Percentiles rank a stretch among this genome's conserved stretches.
Evolutionary conservation across 2,113 vertebrate species (phyloP).

Genomic region (Poeciliopsis prolifica): DNA sequence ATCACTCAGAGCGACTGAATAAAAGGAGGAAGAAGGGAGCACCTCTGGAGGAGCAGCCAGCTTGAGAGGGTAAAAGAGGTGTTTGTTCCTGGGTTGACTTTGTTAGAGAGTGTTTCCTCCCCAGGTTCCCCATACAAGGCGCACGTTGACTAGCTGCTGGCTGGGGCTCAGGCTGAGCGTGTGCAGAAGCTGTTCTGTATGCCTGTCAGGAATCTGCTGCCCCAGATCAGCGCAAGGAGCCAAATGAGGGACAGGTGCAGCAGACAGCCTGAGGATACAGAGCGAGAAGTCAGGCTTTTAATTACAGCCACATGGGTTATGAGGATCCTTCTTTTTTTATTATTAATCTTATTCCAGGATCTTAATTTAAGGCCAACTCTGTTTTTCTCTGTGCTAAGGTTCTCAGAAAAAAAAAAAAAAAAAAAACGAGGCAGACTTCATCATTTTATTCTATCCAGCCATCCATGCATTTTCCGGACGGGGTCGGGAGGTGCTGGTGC

Average conservation of each 20-base stretch:
- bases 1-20: slow-evolving; percentile 32
- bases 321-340: slow-evolving; percentile 26
- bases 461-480: too few relatives aligned
- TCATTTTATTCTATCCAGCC: background rate
- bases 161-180: slow-evolving; percentile 47
- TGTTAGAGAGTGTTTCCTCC: slow-evolving; percentile 61
- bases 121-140: slow-evolving; percentile 64
- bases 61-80: slow-evolving; percentile 54
- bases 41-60: slow-evolving; percentile 35
- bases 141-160: slow-evolving; percentile 59
- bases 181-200: slow-evolving; percentile 72
- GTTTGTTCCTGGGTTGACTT: slow-evolving; percentile 70
- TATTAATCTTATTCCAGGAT: slow-evolving; percentile 55
- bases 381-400: background rate
- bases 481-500: too few relatives aligned
- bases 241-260: slow-evolving; percentile 71
- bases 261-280: slow-evolving; percentile 50
- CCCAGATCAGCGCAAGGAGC: slow-evolving; percentile 59
- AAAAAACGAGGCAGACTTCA: background rate
- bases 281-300: slow-evolving; percentile 59
- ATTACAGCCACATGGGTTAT: slow-evolving; percentile 61
- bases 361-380: slow-evolving; percentile 37
- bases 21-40: background rate
- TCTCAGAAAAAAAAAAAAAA: background rate
- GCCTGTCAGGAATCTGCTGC: slow-evolving; percentile 56